phyloP scores from a whole-genome alignment of 2,113 vertebrate species.

The Microcebus tavaratra region DNA sequence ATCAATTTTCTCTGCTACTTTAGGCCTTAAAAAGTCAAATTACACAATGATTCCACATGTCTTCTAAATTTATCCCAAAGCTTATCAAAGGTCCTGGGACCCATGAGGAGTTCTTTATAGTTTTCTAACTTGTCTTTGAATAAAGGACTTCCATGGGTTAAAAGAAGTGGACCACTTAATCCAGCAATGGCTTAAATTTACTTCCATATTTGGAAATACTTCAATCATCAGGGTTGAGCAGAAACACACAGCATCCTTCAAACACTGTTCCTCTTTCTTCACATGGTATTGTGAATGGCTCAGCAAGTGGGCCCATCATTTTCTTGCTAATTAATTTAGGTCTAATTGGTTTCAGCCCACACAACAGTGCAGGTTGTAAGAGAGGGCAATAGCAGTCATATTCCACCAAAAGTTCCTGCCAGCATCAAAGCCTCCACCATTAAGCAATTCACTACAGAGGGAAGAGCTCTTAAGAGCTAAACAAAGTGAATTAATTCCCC shows the following conservation, averaged over 20 bases:
- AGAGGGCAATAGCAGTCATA: slow-evolving; percentile 53
- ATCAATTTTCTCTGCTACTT: neutral
- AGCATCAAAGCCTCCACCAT: slow-evolving; percentile 64
- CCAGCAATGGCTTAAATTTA: slow-evolving; percentile 6
- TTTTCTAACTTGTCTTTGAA: slow-evolving; percentile 27
- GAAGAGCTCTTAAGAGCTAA: slow-evolving; percentile 55
- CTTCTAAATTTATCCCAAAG: slow-evolving; percentile 10
- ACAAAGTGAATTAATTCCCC: slow-evolving; percentile 56
- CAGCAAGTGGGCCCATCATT: slow-evolving; percentile 71
- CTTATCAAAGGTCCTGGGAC: neutral
- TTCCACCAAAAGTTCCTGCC: slow-evolving; percentile 64
- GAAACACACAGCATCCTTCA: slow-evolving; percentile 62
- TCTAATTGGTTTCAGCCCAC: slow-evolving; percentile 80
- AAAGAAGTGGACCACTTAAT: slow-evolving; percentile 45
- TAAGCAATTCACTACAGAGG: slow-evolving; percentile 59
- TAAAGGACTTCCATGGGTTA: slow-evolving; percentile 39
- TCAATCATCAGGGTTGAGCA: slow-evolving; percentile 43
- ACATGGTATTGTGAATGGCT: slow-evolving; percentile 66
- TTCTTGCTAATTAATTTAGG: slow-evolving; percentile 80
- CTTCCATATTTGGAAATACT: slow-evolving; percentile 61
- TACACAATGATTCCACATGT: neutral
- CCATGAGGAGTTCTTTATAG: neutral
- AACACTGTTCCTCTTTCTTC: slow-evolving; percentile 58
- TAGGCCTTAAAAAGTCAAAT: neutral
- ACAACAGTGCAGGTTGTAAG: slow-evolving; percentile 69